Conservation (phyloP, 37 sponge, comb jelly and placozoan genomes). For the Ephydatia muelleri region DNA sequence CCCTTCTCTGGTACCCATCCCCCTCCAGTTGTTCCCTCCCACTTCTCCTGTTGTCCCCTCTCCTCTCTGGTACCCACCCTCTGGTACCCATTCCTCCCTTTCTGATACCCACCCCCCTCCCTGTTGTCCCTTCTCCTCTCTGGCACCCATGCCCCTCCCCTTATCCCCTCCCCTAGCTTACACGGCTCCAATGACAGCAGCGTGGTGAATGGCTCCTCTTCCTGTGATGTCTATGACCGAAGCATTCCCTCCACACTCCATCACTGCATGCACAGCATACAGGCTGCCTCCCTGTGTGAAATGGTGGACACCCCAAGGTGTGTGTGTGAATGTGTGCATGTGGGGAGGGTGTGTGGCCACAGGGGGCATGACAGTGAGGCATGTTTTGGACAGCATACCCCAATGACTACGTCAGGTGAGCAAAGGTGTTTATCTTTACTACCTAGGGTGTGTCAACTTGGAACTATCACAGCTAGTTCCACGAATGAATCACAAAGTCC, state of each 20-base stretch:
- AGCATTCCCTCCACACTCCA: conserved; percentile 51
- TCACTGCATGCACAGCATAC: conserved; percentile 46
- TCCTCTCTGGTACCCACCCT: neutral
- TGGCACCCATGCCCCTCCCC: neutral
- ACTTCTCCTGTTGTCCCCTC: neutral
- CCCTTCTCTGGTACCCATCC: too few relatives aligned
- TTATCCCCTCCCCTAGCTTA: neutral
- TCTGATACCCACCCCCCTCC: neutral
- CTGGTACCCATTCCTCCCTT: neutral
- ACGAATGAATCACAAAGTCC: too few relatives aligned
- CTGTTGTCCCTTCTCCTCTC: neutral
- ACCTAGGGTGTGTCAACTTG: too few relatives aligned
- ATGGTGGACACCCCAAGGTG: neutral
- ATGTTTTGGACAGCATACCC: too few relatives aligned
- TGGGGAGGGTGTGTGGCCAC: too few relatives aligned
- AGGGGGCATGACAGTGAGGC: too few relatives aligned
- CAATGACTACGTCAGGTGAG: too few relatives aligned
- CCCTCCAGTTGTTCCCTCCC: too few relatives aligned
- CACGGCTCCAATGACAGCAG: conserved; percentile 59
- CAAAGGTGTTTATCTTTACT: too few relatives aligned
- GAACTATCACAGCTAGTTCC: too few relatives aligned
- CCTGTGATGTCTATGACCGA: conserved; percentile 22
- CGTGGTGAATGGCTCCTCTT: conserved; percentile 40
- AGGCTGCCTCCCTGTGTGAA: conserved; percentile 52
- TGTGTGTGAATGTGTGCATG: too few relatives aligned